Base-by-base conservation (phyloP, 2,797 vertebrate genomes). In the Neosalanx taihuensis region DNA sequence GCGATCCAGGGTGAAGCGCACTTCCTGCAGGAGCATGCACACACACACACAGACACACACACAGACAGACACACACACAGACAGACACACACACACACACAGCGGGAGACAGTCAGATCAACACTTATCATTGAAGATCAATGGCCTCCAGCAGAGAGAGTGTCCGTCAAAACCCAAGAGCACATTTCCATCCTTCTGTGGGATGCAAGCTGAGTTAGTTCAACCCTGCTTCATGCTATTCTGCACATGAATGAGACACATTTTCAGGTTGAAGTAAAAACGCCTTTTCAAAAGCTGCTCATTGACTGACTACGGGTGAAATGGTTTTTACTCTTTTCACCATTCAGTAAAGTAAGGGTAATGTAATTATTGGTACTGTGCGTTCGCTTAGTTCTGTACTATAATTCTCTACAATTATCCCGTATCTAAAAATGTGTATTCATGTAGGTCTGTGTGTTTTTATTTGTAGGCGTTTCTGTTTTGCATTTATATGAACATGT, bases 1-100 rank as follows among this genome's bases (percentile, higher is more conserved):
- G 4, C 72, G 92, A 62, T 97, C 95, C 86, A 97, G 84, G 0
- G 90, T 96, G 84, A 97, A 93, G 0, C 86, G 89, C 5, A 95
- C 90, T 6, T 92, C 93, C 95, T 97, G 80, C 3, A 53, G 35
- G n/a, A 13, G 13, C 46, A 53, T 20, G 61, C 57, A 58, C 57
- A 23, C 23, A 41, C 63, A 5, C 63, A 20, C 17, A 46, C n/a
- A 35, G 15, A 61, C 26, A 6, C 29, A 61, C 29, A 61, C 2
- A n/a, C 15, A 53, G 6, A 53, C 15, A 17, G 23, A 58, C 56
- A 58, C 20, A 10, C 57, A 15, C 57, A 2, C 12, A 59, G 18
- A 62, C 18, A 62, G 26, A 12, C 59, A 61, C n/a, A n/a, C n/a
- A n/a, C n/a, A n/a, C n/a, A n/a, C n/a, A n/a, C n/a, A 64, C 31